Evolutionary conservation across 1,140 invertebrate species (phyloP), one percentile per base, ranked within the genome.

Genomic region (Babylonia areolata): DNA sequence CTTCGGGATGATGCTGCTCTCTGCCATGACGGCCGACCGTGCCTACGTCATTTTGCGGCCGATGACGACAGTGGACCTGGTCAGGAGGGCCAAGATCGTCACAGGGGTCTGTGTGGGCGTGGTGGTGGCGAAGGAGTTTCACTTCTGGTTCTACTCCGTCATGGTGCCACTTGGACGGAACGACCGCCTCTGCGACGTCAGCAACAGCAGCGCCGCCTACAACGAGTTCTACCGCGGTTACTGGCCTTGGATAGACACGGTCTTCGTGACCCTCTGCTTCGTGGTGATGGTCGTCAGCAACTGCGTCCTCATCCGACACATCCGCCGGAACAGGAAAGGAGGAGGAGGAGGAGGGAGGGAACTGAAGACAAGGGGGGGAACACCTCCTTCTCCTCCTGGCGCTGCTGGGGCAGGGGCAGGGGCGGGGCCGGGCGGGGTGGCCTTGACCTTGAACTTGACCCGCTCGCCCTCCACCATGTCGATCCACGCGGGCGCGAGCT

Each of bases 101-200:
- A 82, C 90, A 0, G 17, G 71, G 9, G 54, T 78, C 12, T 37
- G 89, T 5, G 58, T 88, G 1, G 20, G 85, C 0, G 86, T 91
- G 46, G 88, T 90, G 2, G 87, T 89, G 0, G n/a, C 88, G 9
- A 92, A 92, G 85, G 88, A 92, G 28, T 90, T 88, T 42, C 92
- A 92, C 81, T 92, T 92, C 64, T 84, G 91, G 11, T 89, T 92
- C 37, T 87, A 87, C 28, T 92, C 91, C 6, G 88, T 90, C 73
- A 90, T 92, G 54, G 91, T 92, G 5, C 85, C 87, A 1, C 69
- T 78, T 46, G 86, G 79, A 5, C 71, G 89, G 40, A 88, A 84
- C 12, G 92, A 92, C 69, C 81, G 91, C 54, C 75, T 92, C 37
- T 92, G 91, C 81, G 89, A 90, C 78, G 90, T 91, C 0, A 87